These are phyloP conservation scores for Isurus oxyrinchus DNA, from an alignment of 2,113 vertebrate species.

Conservation along the genomic window DNA sequence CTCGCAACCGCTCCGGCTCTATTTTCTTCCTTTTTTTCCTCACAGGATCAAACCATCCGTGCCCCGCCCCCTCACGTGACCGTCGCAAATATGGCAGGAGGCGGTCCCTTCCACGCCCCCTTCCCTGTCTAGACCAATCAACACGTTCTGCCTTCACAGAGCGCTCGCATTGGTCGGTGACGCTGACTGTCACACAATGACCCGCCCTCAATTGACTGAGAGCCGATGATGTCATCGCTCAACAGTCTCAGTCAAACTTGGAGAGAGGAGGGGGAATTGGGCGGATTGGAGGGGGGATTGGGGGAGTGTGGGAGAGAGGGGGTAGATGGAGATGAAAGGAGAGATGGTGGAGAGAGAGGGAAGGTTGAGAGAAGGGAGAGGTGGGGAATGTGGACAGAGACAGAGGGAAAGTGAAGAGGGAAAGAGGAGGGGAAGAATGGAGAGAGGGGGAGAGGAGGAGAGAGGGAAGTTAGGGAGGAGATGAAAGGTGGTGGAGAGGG, in stretches of 20 bases:
- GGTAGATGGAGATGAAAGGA: background rate
- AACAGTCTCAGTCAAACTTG: background rate
- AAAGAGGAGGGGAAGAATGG: background rate
- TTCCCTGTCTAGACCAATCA: background rate
- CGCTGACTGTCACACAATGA: background rate
- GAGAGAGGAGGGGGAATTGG: background rate
- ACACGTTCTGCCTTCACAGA: background rate
- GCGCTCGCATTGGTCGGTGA: background rate
- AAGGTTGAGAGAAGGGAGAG: no score
- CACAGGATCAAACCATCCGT: background rate
- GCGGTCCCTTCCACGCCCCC: background rate
- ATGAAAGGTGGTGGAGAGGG: background rate
- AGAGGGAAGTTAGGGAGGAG: background rate
- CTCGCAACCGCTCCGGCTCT: background rate
- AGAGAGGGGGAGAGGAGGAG: background rate
- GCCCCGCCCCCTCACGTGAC: background rate
- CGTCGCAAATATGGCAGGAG: background rate
- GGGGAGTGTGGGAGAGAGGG: accelerated
- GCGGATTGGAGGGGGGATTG: background rate
- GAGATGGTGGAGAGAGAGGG: background rate
- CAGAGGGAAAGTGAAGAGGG: background rate
- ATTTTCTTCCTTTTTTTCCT: background rate
- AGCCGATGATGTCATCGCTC: background rate
- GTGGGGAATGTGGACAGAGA: background rate
- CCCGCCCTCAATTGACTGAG: background rate